Base-by-base conservation (phyloP, 2,888 invertebrate species). In the Drosophila lacicola region DNA sequence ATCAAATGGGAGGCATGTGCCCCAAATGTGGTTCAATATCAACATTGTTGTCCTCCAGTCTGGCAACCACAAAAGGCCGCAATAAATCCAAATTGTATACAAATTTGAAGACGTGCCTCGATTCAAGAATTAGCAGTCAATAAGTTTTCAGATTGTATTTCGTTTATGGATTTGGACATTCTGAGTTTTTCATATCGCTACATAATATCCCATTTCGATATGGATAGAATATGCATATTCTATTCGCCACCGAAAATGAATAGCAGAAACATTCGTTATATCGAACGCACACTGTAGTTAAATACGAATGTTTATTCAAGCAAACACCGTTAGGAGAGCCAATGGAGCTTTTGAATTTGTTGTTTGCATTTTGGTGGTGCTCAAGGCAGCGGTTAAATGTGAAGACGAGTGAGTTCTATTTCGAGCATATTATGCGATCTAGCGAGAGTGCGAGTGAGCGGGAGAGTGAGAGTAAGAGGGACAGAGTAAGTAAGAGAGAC, bases 351-450 rank as follows among this genome's bases (percentile, higher is more conserved):
- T 56, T 39, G 11, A 34, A 36, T 42, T 25, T 54, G 46, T 41
- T 68, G 50, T 17, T 25, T 56, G 56, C 45, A 51, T 63, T 69
- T 53, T 55, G 67, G 64, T 60, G 74, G 54, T 39, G 46, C 25
- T 46, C 46, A 39, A 53, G 45, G 36, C 54, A 50, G 62, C 54
- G 33, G 60, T 39, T 36, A 49, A 44, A 42, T 34, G 47, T 39
- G 19, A 46, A 41, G 53, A 49, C 25, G 53, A 65, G 65, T 64
- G 54, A 61, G 63, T 79, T 82, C 81, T 81, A 81, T 81, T 82
- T 81, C 64, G 61, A 81, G 79, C 65, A 63, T 60, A 65, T 54
- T 67, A 58, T 64, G 65, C 80, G 76, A 79, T 62, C 70, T 51
- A 44, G 62, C 21, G 33, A 56, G 42, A 51, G 41, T 4, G 49